Base-by-base conservation (phyloP, 2,888 invertebrate species). In the Tetragonisca angustula region DNA sequence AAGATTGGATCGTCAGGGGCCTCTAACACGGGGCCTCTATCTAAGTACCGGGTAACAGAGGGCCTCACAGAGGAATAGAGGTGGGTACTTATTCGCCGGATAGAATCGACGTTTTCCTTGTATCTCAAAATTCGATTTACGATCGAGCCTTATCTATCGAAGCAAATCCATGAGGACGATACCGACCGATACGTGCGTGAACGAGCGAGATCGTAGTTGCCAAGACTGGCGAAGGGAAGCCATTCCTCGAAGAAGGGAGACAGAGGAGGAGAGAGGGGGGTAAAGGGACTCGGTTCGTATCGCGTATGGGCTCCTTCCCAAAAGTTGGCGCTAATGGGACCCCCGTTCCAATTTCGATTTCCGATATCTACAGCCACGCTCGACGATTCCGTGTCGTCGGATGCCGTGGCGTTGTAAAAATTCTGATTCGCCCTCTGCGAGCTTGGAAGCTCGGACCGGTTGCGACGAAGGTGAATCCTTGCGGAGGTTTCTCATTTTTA, bases 1-100 rank as follows among this genome's bases (percentile, higher is more conserved):
- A 94, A 94, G 94, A 94, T 92, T 93, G 93, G 93, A 92, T 93
- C 92, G 92, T 93, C 92, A 91, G 90, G 85, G 87, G 89, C 86
- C 90, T 90, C 90, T 91, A 89, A 89, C 90, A 91, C 81, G 89
- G 88, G 90, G 89, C 89, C 84, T 88, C 90, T 91, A 91, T 92
- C 90, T 88, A 91, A 93, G 92, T 92, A 91, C 92, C 90, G 92
- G 90, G 91, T 92, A 92, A 92, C 91, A 91, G 91, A 91, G 91
- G 88, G 90, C 36, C 90, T 79, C 82, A 87, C 90, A 86, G 89
- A 90, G 76, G 81, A 79, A 74, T 84, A 82, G 84, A 81, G 75
- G 69, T 73, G 78, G 75, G 67, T 77, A 78, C 74, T 82, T 78
- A 73, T 79, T 77, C 75, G 71, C 36, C 56, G 65, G 76, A 67